Percentiles rank a stretch among this genome's conserved stretches.
Evolutionary conservation across 2,888 invertebrate genomes (phyloP).

Genomic region (Diarsia rubi): DNA sequence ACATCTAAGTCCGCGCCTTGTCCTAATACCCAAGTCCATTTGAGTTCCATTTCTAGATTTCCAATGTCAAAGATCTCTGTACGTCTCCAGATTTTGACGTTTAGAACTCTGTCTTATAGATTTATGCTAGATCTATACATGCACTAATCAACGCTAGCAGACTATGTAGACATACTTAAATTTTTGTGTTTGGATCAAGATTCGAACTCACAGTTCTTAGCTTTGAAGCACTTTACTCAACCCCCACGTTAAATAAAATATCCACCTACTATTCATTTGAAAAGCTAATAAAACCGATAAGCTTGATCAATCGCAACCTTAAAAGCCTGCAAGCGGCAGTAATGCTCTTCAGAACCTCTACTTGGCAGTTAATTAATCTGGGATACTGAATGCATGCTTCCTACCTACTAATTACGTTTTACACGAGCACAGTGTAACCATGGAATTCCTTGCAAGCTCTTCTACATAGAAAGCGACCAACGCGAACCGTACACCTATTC

Average conservation of each 20-base stretch:
- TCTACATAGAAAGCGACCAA: too few species aligned
- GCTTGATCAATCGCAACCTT: conserved; percentile 14
- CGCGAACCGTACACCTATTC: too few species aligned
- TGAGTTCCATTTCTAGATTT: too few species aligned
- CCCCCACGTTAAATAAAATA: neutral
- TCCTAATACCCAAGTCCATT: too few species aligned
- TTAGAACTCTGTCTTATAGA: too few species aligned
- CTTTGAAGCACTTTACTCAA: neutral
- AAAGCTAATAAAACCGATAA: neutral
- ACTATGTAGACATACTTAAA: neutral
- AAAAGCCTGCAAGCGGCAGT: conserved; percentile 21
- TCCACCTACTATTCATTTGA: neutral
- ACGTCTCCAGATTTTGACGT: too few species aligned
- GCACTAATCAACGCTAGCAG: neutral
- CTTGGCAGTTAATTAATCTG: conserved; percentile 28
- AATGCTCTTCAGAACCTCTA: neutral
- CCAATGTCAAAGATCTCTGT: too few species aligned
- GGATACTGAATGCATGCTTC: neutral
- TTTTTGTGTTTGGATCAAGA: neutral
- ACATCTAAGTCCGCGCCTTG: too few species aligned
- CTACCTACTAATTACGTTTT: neutral
- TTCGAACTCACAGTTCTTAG: neutral
- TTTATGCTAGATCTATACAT: too few species aligned
- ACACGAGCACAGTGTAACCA: neutral
- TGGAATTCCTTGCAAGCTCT: too few species aligned